phyloP scores from a whole-genome alignment of 2,797 vertebrate genomes.

The Melanotaenia pygmaea region DNA sequence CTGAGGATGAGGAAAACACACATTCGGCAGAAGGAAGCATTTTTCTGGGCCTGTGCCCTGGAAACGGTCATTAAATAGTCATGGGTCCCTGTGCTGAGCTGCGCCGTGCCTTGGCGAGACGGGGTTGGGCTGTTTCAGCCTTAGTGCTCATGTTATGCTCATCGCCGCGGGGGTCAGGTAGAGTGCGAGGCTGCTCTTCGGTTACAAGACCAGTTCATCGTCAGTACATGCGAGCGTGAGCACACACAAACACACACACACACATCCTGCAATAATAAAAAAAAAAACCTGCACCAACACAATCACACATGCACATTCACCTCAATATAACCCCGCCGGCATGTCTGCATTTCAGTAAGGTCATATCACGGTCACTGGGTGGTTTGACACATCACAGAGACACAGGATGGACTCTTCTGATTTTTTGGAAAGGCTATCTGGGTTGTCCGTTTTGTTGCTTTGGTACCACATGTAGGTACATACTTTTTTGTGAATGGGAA shows the following conservation, averaged over 20 bases:
- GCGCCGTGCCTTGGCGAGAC: constrained; percentile 36
- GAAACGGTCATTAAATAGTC: constrained; percentile 77
- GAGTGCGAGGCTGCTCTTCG: constrained; percentile 65
- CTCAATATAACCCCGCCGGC: constrained; percentile 55
- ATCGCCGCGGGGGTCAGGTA: constrained; percentile 64
- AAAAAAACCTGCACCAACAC: not conserved
- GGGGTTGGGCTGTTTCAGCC: constrained; percentile 47
- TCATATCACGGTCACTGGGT: constrained; percentile 77
- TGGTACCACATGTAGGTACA: constrained; percentile 3
- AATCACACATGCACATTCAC: constrained; percentile 39
- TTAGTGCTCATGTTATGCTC: constrained; percentile 60
- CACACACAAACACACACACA: constrained; percentile 2
- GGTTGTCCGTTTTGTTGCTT: constrained; percentile 17
- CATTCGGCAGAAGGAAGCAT: constrained; percentile 14
- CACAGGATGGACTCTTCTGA: constrained; percentile 17
- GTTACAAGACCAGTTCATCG: constrained; percentile 56
- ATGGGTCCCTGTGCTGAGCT: constrained; percentile 63
- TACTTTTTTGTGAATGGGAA: constrained; percentile 34
- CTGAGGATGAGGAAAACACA: constrained; percentile 27
- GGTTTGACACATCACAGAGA: constrained; percentile 47
- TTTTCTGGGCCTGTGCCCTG: constrained; percentile 49
- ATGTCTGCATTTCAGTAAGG: constrained; percentile 58
- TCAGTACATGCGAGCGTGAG: constrained; percentile 23
- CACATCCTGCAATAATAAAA: not conserved
- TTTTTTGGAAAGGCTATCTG: constrained; percentile 17